Evolutionary conservation across 2,797 vertebrate genomes (phyloP).

Genomic region (Octomys mimax): DNA sequence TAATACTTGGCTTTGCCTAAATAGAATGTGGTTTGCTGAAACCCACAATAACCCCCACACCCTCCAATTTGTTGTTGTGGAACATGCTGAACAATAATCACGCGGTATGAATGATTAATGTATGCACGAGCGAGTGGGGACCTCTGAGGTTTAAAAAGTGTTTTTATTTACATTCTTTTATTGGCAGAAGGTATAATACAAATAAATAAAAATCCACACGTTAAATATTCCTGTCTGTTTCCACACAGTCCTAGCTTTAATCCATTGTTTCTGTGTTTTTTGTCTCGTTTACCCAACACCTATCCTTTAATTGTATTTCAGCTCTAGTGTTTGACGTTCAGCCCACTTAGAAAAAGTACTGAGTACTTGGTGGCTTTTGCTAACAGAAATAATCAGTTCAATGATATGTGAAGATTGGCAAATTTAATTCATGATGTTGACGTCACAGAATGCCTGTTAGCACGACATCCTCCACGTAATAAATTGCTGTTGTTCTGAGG

Average conservation of each 20-base stretch:
- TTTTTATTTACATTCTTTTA: slow-evolving; percentile 89
- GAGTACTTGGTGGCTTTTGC: slow-evolving; percentile 29
- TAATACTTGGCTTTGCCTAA: slow-evolving; percentile 94
- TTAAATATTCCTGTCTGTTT: slow-evolving; percentile 47
- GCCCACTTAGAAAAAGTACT: slow-evolving; percentile 34
- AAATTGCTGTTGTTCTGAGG: slow-evolving; percentile 69
- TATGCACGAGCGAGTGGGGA: slow-evolving; percentile 90
- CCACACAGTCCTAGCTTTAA: slow-evolving; percentile 4
- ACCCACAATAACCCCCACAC: slow-evolving; percentile 91
- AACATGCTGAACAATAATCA: slow-evolving; percentile 92
- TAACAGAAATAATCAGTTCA: slow-evolving; percentile 55
- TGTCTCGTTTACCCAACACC: slow-evolving; percentile 45
- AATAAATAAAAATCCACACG: slow-evolving; percentile 79
- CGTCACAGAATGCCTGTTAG: slow-evolving; percentile 59
- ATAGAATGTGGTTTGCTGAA: slow-evolving; percentile 93
- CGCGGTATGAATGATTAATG: slow-evolving; percentile 93
- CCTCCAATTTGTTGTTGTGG: slow-evolving; percentile 92
- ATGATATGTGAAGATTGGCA: slow-evolving; percentile 55
- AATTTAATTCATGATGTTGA: slow-evolving; percentile 53
- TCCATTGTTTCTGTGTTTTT: slow-evolving; percentile 55
- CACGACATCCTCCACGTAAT: slow-evolving; percentile 61
- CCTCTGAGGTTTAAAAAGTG: slow-evolving; percentile 91
- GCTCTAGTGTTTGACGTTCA: slow-evolving; percentile 23
- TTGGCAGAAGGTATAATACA: slow-evolving; percentile 82
- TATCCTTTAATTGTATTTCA: slow-evolving; percentile 60